A percentile compares a stretch with the other conserved stretches of the same genome.
Conservation (phyloP, 37 sponge, comb jelly and placozoan species). For the Corticium candelabrum region DNA sequence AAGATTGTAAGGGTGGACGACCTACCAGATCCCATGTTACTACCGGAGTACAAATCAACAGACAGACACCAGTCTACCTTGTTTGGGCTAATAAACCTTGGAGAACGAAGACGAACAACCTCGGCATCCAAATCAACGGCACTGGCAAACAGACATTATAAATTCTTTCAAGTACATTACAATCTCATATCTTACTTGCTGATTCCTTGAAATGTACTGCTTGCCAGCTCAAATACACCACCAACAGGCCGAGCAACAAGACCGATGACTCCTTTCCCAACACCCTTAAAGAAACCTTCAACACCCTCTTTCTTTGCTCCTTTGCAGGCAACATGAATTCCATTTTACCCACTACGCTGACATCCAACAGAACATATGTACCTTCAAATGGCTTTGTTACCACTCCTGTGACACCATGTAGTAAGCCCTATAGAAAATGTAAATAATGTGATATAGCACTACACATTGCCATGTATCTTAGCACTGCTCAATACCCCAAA, state of each 20-base stretch:
- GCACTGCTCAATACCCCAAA: no score
- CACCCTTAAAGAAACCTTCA: slow-evolving; percentile 58
- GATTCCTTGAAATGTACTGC: slow-evolving; percentile 55
- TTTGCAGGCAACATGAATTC: slow-evolving; percentile 9
- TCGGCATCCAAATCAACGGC: neutral
- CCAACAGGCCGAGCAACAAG: slow-evolving; percentile 57
- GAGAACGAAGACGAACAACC: neutral
- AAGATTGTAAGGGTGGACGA: neutral
- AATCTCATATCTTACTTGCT: slow-evolving; percentile 43
- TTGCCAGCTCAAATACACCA: slow-evolving; percentile 63
- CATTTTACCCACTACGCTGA: neutral
- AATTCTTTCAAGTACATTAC: neutral
- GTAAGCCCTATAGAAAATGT: neutral
- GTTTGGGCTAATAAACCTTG: neutral
- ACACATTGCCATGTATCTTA: neutral
- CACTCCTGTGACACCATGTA: neutral
- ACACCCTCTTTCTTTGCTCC: slow-evolving; percentile 67
- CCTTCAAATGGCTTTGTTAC: slow-evolving; percentile 3
- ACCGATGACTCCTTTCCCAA: slow-evolving; percentile 64
- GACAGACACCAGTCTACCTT: no score
- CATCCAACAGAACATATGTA: neutral
- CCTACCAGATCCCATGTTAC: no score
- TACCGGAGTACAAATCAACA: no score
- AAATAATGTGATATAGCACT: no score
- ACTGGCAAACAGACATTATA: neutral